phyloP scores from a whole-genome alignment of 2,797 vertebrate genomes.

The Rhabdomys pumilio region DNA sequence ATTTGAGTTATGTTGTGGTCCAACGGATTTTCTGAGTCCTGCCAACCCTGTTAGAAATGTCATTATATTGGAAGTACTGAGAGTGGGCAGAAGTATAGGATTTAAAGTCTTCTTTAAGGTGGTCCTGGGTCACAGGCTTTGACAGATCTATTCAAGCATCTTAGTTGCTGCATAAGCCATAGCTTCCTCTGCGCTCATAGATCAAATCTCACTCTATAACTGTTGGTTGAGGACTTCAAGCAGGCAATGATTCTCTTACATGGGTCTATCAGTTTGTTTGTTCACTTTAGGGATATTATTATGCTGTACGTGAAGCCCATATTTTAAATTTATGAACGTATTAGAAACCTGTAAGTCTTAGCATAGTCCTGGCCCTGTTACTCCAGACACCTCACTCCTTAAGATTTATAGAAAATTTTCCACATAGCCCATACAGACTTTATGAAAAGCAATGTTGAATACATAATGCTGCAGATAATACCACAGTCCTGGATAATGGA shows the following conservation, averaged over 20 bases:
- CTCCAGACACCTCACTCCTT: background rate
- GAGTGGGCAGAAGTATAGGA: background rate
- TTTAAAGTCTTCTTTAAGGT: background rate
- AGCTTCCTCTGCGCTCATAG: background rate
- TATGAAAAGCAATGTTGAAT: background rate
- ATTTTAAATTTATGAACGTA: background rate
- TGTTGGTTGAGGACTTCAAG: background rate
- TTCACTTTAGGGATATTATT: background rate
- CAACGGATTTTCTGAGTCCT: background rate
- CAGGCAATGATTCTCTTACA: background rate
- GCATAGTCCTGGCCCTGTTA: background rate
- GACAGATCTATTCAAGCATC: background rate
- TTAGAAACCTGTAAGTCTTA: background rate
- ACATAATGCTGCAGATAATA: background rate
- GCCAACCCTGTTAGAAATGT: background rate
- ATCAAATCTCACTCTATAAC: background rate
- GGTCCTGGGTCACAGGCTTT: background rate
- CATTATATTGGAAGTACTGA: constrained; percentile 19
- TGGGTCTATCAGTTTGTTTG: background rate
- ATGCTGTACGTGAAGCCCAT: background rate
- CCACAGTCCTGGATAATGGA: background rate
- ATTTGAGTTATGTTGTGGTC: constrained; percentile 1
- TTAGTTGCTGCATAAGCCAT: background rate
- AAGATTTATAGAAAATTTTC: background rate
- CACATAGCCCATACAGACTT: background rate